Evolutionary conservation across 1,140 invertebrate genomes (phyloP).

Genomic region (Diuraphis noxia): DNA sequence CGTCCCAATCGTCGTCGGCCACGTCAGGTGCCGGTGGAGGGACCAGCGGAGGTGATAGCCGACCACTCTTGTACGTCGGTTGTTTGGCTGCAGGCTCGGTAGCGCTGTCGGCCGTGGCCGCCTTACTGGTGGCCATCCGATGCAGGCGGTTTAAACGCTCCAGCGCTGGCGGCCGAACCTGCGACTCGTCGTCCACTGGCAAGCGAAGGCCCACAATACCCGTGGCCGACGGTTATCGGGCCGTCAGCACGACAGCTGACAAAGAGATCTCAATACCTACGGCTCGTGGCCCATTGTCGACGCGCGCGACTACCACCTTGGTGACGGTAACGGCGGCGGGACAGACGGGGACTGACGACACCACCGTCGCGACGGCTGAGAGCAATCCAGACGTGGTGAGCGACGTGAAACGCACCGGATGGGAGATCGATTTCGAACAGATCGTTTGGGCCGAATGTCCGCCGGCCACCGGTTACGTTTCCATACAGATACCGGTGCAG

Average conservation of each 20-base stretch:
- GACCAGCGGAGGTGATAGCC: conserved; percentile 58
- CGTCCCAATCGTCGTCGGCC: conserved; percentile 55
- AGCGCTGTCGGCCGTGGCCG: background rate
- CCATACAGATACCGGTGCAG: conserved; percentile 46
- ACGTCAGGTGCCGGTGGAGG: conserved; percentile 56
- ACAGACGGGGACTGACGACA: conserved; percentile 58
- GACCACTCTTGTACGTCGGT: conserved; percentile 58
- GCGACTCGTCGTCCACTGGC: conserved; percentile 59
- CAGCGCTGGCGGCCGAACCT: conserved; percentile 29
- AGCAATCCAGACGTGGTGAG: conserved; percentile 78
- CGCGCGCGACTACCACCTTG: conserved; percentile 56
- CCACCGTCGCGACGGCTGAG: conserved; percentile 65
- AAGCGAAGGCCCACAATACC: conserved; percentile 59
- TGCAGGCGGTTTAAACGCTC: conserved; percentile 58
- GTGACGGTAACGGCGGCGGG: conserved; percentile 59
- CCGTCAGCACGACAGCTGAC: conserved; percentile 55
- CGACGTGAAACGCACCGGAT: conserved; percentile 60
- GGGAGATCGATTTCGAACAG: conserved; percentile 43
- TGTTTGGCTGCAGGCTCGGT: conserved; percentile 56
- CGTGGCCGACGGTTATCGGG: conserved; percentile 53
- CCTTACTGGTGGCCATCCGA: conserved; percentile 57
- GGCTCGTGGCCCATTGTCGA: conserved; percentile 56
- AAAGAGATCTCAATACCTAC: conserved; percentile 57
- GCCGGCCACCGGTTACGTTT: conserved; percentile 47
- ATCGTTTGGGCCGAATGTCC: conserved; percentile 44